Conservation (phyloP, 2,113 vertebrate genomes). For the Rhipidura dahli region DNA sequence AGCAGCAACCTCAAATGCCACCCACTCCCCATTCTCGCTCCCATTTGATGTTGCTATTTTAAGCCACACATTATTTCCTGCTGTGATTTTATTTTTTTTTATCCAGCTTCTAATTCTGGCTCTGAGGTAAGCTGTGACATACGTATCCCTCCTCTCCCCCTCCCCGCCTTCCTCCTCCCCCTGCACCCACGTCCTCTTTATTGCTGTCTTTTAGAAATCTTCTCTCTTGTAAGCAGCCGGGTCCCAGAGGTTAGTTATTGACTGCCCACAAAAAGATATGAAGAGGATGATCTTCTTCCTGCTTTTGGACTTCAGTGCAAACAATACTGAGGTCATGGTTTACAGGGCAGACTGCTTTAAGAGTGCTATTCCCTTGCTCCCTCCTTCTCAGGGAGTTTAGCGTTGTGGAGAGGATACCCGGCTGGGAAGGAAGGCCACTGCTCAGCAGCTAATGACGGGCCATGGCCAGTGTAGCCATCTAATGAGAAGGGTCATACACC, state of each 20-base stretch:
- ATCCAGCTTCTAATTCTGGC: slow-evolving; percentile 78
- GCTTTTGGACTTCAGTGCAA: not conserved
- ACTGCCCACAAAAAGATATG: not conserved
- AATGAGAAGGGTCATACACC: not conserved
- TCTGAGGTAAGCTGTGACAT: slow-evolving; percentile 84
- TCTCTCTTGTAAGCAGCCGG: not conserved
- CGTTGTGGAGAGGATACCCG: accelerated
- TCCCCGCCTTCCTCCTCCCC: slow-evolving; percentile 23
- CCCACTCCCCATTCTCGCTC: slow-evolving; percentile 74
- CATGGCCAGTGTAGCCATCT: accelerated
- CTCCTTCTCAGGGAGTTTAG: not conserved
- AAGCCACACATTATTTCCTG: slow-evolving; percentile 79
- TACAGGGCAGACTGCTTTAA: not conserved
- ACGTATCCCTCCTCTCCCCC: slow-evolving; percentile 65
- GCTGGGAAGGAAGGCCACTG: not conserved
- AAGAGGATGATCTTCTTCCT: not conserved
- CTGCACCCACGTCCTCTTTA: slow-evolving; percentile 44
- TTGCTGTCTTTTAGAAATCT: not conserved
- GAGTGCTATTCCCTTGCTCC: not conserved
- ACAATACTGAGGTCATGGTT: not conserved
- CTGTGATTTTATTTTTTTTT: slow-evolving; percentile 78
- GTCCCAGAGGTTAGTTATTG: not conserved
- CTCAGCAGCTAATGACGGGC: not conserved
- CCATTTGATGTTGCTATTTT: slow-evolving; percentile 77
- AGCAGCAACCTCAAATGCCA: slow-evolving; percentile 71